A percentile compares a stretch with the other conserved stretches of the same genome.
These are phyloP conservation scores for Edolisoma coerulescens DNA, from an alignment of 2,113 vertebrate species.

Conservation along the genomic window DNA sequence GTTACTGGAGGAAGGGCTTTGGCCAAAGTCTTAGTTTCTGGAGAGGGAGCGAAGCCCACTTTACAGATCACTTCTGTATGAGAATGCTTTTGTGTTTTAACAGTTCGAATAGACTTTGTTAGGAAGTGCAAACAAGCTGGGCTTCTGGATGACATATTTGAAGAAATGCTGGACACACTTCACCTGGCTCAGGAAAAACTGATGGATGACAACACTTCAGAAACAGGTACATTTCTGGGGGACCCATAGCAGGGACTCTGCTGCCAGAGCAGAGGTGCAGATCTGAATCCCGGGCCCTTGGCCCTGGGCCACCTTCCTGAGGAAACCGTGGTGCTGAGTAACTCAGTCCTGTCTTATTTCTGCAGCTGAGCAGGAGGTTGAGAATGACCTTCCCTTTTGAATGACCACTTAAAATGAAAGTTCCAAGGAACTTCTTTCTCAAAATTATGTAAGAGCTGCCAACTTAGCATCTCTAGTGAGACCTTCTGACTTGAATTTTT, in stretches of 20 bases:
- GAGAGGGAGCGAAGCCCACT: not conserved
- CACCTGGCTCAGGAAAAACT: constrained; percentile 68
- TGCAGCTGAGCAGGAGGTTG: not conserved
- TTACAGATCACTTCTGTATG: not conserved
- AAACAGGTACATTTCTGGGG: constrained; percentile 60
- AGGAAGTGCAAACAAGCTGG: constrained; percentile 74
- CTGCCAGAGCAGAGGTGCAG: not conserved
- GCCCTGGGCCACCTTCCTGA: not conserved
- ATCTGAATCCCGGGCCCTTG: not conserved
- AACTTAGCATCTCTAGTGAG: not conserved
- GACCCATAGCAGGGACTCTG: not conserved
- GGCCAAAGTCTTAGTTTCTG: not conserved
- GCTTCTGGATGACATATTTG: constrained; percentile 72
- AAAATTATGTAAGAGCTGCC: not conserved
- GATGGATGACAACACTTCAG: constrained; percentile 67
- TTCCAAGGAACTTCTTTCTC: not conserved
- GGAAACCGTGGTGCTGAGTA: not conserved
- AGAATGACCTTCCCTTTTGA: not conserved
- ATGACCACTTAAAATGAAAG: not conserved
- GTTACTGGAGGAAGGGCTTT: not conserved
- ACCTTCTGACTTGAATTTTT: not conserved
- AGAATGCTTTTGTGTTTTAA: not conserved
- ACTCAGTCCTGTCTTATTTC: not conserved
- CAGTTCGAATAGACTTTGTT: constrained; percentile 62
- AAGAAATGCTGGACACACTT: constrained; percentile 71